Base-by-base conservation (phyloP, 2,888 invertebrate genomes). In the Entomobrya multifasciata region DNA sequence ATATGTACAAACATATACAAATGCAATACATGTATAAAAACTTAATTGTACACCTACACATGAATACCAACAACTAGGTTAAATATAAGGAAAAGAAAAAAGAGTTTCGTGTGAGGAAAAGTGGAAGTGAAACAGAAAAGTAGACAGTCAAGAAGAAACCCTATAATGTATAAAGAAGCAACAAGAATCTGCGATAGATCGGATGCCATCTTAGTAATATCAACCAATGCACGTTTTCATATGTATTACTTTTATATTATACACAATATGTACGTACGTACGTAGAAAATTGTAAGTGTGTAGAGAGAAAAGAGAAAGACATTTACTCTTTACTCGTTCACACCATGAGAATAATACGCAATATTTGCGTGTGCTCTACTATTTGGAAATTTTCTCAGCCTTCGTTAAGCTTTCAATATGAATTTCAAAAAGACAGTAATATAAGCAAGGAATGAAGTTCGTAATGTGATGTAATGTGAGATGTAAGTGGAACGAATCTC, bases 401-500 rank as follows among this genome's bases (percentile, higher is more conserved):
- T 49, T 74, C 52, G 11, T 49, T n/a, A n/a, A n/a, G n/a, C n/a
- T n/a, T 52, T 52, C 30, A 4, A 25, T 65, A 20, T 20, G 62
- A 25, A 17, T 84, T 84, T 78, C 78, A 78, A 74, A n/a, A 84
- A 78, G 83, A 84, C 25, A 84, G 55, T 62, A 47, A 36, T 52
- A 55, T 30, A 80, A 67, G 27, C 30, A 65, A 55, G 41, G 4
- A 41, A 27, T 70, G n/a, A 49, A 60, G 57, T 60, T 41, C 27
- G 77, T 44, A 77, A 36, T 77, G 76, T 41, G 52, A 83, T 83
- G 62, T 83, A 67, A 77, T 55, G 25, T 27, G 67, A 78, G 78
- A 62, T 77, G 77, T 70, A 84, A 84, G 84, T 84, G 62, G 84
- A 78, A 67, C 76, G 77, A 84, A 84, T 74, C 81, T 82, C 60